Evolutionary conservation across 2,888 invertebrate species (phyloP).

Genomic region (Biston stratarius): DNA sequence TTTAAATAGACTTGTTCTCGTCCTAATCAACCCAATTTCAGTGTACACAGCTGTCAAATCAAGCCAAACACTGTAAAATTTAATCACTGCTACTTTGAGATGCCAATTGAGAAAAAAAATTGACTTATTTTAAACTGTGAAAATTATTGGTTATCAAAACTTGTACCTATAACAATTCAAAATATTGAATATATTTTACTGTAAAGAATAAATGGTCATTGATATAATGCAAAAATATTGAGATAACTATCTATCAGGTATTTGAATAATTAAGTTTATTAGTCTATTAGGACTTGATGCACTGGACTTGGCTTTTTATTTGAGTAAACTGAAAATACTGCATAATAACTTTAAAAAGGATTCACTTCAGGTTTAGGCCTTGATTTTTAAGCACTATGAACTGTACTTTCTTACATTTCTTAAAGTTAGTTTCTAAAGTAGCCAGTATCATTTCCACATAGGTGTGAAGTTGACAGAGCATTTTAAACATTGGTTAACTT

Average conservation of each 20-base stretch:
- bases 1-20: too few relatives aligned
- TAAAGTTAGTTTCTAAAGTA: too few relatives aligned
- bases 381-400: not conserved
- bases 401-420: too few relatives aligned
- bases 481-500: too few relatives aligned
- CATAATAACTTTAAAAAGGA: not conserved
- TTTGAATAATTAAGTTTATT: conserved; percentile 21
- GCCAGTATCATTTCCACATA: too few relatives aligned
- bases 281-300: conserved; percentile 32
- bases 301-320: conserved; percentile 20
- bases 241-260: conserved; percentile 23
- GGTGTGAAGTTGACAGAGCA: too few relatives aligned
- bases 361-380: not conserved
- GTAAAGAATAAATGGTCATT: conserved; percentile 17
- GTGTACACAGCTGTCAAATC: too few relatives aligned
- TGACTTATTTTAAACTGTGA: conserved; percentile 5
- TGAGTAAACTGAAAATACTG: not conserved
- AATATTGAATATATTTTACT: conserved; percentile 4
- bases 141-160: conserved; percentile 6
- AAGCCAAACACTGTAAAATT: not conserved
- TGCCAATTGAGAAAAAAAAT: not conserved
- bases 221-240: conserved; percentile 27
- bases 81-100: conserved; percentile 17
- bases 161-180: conserved; percentile 3
- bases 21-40: too few relatives aligned